Conservation (phyloP, 1,140 invertebrate genomes). For the Proctacanthus coquilletti region DNA sequence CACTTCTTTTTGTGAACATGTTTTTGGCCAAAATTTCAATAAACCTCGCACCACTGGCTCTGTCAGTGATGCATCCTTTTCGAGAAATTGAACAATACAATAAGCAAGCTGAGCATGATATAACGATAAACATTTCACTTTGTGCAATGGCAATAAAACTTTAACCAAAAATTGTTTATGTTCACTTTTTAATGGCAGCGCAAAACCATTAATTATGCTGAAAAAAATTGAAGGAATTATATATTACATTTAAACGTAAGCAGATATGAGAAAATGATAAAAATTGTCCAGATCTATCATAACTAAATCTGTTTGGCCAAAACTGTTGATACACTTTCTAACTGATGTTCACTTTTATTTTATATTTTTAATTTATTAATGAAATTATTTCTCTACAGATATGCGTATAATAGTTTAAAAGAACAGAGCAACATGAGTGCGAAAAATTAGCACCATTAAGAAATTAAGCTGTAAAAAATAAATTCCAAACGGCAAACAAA, state of each 20-base stretch:
- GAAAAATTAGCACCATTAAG: no score
- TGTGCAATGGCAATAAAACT: slow-evolving; percentile 95
- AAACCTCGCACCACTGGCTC: slow-evolving; percentile 91
- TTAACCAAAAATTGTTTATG: slow-evolving; percentile 97
- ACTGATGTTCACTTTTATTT: no score
- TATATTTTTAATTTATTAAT: no score
- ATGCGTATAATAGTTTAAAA: no score
- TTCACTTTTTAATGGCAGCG: slow-evolving; percentile 89
- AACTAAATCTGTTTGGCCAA: no score
- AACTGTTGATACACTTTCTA: no score
- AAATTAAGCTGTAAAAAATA: no score
- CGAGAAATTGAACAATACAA: slow-evolving; percentile 99
- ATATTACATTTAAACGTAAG: neutral
- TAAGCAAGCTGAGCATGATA: slow-evolving; percentile 97
- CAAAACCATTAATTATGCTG: slow-evolving; percentile 98
- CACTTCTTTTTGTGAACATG: slow-evolving; percentile 97
- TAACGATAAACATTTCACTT: slow-evolving; percentile 85
- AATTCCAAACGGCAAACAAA: no score
- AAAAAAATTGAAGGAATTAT: slow-evolving; percentile 12
- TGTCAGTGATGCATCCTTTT: slow-evolving; percentile 94
- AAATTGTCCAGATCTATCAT: no score
- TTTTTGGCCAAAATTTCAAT: slow-evolving; percentile 98
- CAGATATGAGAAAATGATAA: no score
- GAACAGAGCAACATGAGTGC: no score
- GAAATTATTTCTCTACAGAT: no score